Conservation (phyloP, 2,797 vertebrate genomes). For the Delichon dasypus region DNA sequence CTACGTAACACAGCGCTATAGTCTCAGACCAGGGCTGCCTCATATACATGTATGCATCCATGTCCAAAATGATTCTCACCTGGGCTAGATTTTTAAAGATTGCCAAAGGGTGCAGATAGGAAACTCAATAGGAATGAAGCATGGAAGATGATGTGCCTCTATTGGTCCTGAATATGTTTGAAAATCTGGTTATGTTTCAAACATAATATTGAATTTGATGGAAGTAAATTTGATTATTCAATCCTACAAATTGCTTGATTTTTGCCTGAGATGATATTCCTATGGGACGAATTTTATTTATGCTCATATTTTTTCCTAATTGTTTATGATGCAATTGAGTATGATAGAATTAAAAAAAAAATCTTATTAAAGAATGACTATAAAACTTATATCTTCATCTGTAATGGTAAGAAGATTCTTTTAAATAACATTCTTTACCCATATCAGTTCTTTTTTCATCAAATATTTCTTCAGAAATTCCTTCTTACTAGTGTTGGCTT, state of each 20-base stretch:
- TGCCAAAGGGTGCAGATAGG: background rate
- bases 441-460: background rate
- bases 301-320: background rate
- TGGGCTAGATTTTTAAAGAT: background rate
- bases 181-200: background rate
- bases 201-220: background rate
- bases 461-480: background rate
- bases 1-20: accelerated
- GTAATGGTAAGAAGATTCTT: background rate
- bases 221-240: background rate
- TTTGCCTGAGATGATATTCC: background rate
- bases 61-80: background rate
- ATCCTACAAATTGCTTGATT: background rate
- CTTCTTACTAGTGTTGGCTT: background rate
- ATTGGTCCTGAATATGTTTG: background rate
- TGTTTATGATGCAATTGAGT: background rate
- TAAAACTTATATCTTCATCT: background rate
- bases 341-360: background rate
- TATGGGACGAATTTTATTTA: background rate
- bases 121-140: accelerated
- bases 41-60: accelerated
- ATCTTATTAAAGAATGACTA: background rate
- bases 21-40: background rate
- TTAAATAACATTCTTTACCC: background rate
- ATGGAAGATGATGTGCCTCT: background rate